Evolutionary conservation across 2,797 vertebrate genomes (phyloP).

Genomic region (Salarias fasciatus): DNA sequence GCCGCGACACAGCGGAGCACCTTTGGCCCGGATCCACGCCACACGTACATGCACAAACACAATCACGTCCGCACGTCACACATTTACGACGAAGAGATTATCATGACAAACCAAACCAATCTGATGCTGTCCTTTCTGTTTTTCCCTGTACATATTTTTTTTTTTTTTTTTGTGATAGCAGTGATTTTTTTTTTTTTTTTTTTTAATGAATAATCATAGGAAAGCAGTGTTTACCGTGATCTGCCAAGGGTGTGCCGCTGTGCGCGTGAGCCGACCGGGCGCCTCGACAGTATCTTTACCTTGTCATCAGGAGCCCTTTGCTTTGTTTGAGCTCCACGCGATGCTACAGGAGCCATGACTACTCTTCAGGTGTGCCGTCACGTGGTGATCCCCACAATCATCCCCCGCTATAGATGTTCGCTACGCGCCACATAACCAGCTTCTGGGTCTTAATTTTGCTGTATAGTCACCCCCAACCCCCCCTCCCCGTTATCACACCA

Average conservation of each 20-base stretch:
- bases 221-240: conserved; percentile 71
- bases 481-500: conserved; percentile 52
- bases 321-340: conserved; percentile 96
- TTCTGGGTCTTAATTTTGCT: conserved; percentile 68
- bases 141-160: conserved; percentile 61
- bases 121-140: conserved; percentile 67
- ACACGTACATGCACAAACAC: conserved; percentile 5
- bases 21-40: conserved; percentile 56
- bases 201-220: conserved; percentile 36
- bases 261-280: conserved; percentile 39
- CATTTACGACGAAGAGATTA: conserved; percentile 68
- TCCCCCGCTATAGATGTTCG: conserved; percentile 57
- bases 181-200: conserved; percentile 17
- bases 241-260: conserved; percentile 79
- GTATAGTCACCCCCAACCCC: conserved; percentile 66
- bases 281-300: conserved; percentile 69
- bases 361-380: conserved; percentile 75
- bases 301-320: conserved; percentile 81
- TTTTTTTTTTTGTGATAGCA: conserved; percentile 44
- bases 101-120: conserved; percentile 70
- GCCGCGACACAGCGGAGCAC: conserved; percentile 71
- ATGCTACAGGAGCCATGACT: conserved; percentile 76
- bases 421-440: conserved; percentile 54
- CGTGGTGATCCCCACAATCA: conserved; percentile 61
- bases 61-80: conserved; percentile 20